Percentiles rank a stretch among this genome's conserved stretches.
Evolutionary conservation across 2,888 invertebrate genomes (phyloP).

Genomic region (Heliconius aoede): DNA sequence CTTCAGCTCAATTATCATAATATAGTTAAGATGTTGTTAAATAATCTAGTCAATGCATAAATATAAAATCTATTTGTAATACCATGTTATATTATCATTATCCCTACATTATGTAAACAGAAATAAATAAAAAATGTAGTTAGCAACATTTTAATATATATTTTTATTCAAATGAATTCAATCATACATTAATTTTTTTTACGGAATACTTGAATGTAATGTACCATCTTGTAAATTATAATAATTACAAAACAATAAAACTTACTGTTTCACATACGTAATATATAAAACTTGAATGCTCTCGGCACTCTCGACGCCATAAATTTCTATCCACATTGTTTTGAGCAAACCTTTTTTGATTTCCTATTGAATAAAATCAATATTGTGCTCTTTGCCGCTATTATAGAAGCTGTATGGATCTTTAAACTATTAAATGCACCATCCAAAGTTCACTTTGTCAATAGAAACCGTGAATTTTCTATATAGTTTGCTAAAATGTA

Average conservation of each 20-base stretch:
- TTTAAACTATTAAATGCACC: conserved; percentile 83
- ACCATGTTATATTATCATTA: no score
- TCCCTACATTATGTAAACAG: background rate
- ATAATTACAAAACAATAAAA: conserved; percentile 83
- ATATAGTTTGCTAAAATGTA: background rate
- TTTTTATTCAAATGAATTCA: conserved; percentile 84
- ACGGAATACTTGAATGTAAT: conserved; percentile 80
- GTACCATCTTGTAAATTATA: conserved; percentile 79
- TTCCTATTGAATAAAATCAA: conserved; percentile 45
- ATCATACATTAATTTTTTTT: conserved; percentile 71
- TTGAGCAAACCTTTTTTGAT: conserved; percentile 73
- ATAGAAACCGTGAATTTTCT: conserved; percentile 43
- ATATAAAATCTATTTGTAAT: background rate
- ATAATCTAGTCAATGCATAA: no score
- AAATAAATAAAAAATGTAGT: conserved; percentile 61
- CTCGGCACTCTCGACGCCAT: conserved; percentile 71
- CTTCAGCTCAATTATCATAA: no score
- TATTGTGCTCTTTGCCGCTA: conserved; percentile 73
- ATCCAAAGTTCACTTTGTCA: conserved; percentile 66
- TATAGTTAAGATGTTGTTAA: no score
- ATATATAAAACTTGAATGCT: conserved; percentile 66
- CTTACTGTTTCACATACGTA: conserved; percentile 74
- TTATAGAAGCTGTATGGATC: conserved; percentile 79
- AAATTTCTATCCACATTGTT: conserved; percentile 54
- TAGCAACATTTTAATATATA: conserved; percentile 85